These are phyloP conservation scores for Eupleurogrammus muticus DNA, from an alignment of 2,797 vertebrate genomes.

Conservation along the genomic window DNA sequence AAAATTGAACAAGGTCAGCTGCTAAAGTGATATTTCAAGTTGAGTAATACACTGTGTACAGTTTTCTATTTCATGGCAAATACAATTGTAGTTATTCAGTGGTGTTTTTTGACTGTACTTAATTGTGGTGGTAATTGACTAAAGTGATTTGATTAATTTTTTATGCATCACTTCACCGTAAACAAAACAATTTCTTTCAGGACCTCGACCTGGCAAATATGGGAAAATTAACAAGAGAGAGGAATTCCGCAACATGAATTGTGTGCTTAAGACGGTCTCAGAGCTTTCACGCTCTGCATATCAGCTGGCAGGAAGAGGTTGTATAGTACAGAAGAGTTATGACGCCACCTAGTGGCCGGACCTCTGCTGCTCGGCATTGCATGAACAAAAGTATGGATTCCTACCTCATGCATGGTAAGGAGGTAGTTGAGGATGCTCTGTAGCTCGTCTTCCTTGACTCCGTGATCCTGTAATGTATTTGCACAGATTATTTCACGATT, in stretches of 20 bases:
- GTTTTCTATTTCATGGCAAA: constrained; percentile 2
- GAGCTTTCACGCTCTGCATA: constrained; percentile 4
- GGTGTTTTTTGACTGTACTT: neutral
- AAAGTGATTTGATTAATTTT: constrained; percentile 59
- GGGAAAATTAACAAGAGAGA: constrained; percentile 57
- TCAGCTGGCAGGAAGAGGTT: constrained; percentile 3
- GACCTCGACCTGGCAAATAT: constrained; percentile 50
- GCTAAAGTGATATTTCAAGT: neutral
- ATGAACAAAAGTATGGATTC: neutral
- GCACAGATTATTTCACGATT: neutral
- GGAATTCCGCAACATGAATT: constrained; percentile 19
- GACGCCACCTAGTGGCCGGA: constrained; percentile 74
- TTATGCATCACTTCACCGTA: constrained; percentile 61
- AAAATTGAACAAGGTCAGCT: neutral
- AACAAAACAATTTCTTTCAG: constrained; percentile 65
- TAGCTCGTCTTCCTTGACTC: constrained; percentile 97
- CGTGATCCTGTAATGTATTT: constrained; percentile 86
- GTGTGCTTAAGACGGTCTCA: neutral
- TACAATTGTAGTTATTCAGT: neutral
- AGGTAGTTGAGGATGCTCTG: constrained; percentile 98
- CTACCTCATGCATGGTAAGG: constrained; percentile 98
- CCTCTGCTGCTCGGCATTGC: neutral
- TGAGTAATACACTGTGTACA: neutral
- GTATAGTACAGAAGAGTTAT: constrained; percentile 26
- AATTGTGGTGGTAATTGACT: constrained; percentile 44